A percentile compares a stretch with the other conserved stretches of the same genome.
phyloP scores from a whole-genome alignment of 2,888 invertebrate genomes.

The Cerceris rybyensis region DNA sequence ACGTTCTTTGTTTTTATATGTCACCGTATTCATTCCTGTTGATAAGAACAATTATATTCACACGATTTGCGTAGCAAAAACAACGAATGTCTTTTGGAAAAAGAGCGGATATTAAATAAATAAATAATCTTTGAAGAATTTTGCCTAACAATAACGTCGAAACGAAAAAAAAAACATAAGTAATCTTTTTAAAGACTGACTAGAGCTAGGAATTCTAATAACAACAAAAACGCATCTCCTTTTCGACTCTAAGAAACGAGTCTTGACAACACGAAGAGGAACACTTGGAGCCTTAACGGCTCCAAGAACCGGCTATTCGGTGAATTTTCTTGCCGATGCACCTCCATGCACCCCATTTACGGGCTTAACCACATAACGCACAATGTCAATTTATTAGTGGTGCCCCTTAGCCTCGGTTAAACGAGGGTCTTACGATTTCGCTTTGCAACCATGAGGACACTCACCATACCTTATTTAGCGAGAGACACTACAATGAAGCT shows the following conservation, averaged over 20 bases:
- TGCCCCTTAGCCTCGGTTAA: constrained; percentile 77
- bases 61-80: too few species aligned
- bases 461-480: constrained; percentile 69
- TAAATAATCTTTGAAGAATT: neutral
- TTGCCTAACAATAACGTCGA: neutral
- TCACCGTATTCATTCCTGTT: too few species aligned
- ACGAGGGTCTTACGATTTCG: constrained; percentile 64
- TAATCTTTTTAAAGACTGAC: constrained; percentile 10
- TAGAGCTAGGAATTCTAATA: constrained; percentile 43
- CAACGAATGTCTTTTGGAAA: too few species aligned
- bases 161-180: neutral
- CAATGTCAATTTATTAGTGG: constrained; percentile 79
- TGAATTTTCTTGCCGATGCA: constrained; percentile 71
- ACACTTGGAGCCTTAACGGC: constrained; percentile 61
- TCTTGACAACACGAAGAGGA: constrained; percentile 37
- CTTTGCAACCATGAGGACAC: constrained; percentile 68
- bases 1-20: too few species aligned
- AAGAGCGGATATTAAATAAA: neutral
- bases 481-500: constrained; percentile 62
- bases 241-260: constrained; percentile 51
- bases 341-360: constrained; percentile 71
- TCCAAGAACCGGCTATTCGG: constrained; percentile 69
- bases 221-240: constrained; percentile 39
- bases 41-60: too few species aligned
- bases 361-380: constrained; percentile 71